Conservation (phyloP, 2,113 vertebrate species). For the Odocoileus virginianus region DNA sequence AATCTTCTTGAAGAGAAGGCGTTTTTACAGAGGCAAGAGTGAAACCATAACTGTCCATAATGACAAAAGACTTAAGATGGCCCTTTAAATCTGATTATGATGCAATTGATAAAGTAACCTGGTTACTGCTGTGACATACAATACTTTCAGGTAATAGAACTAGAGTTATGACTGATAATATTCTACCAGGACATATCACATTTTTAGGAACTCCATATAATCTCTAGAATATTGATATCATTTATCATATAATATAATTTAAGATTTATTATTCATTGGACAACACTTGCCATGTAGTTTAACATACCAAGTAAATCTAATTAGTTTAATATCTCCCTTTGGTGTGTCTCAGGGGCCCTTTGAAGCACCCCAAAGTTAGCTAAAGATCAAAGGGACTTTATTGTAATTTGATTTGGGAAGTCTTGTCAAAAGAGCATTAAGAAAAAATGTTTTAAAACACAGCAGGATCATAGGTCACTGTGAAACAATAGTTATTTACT, state of each 20-base stretch:
- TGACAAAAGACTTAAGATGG: background rate
- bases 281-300: background rate
- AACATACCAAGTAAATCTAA: background rate
- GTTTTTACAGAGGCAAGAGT: background rate
- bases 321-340: background rate
- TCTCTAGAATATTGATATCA: background rate
- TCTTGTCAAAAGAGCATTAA: background rate
- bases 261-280: background rate
- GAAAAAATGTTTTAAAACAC: background rate
- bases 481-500: background rate
- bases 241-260: background rate
- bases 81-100: background rate
- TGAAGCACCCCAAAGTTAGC: background rate
- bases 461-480: background rate
- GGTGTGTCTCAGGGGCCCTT: background rate
- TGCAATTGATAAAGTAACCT: background rate
- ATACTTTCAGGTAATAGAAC: background rate
- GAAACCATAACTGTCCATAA: background rate
- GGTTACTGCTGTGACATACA: background rate
- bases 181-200: background rate
- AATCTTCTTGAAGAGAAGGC: background rate
- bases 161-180: background rate
- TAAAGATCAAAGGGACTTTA: background rate
- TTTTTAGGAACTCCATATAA: background rate
- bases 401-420: background rate